Percentiles rank a stretch among this genome's conserved stretches.
phyloP scores from a whole-genome alignment of 2,888 invertebrate genomes.

The Sphaerophoria rueppellii region DNA sequence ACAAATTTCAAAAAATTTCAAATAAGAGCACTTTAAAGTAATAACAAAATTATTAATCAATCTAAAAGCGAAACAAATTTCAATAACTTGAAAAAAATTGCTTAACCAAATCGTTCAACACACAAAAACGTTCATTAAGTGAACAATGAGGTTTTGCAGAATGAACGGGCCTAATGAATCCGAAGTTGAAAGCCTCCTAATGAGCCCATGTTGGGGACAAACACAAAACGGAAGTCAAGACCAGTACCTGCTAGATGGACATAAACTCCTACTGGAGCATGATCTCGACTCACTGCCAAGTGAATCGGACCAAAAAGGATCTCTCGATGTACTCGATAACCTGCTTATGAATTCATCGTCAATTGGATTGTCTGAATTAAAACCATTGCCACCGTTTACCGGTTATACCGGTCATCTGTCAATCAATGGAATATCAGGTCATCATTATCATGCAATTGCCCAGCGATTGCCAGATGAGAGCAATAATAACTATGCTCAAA shows the following conservation, averaged over 20 bases:
- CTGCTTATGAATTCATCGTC: conserved; percentile 84
- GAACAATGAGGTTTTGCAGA: conserved; percentile 85
- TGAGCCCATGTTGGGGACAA: conserved; percentile 88
- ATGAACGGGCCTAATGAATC: conserved; percentile 83
- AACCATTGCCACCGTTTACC: conserved; percentile 93
- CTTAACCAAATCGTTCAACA: conserved; percentile 5
- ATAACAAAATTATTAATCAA: background rate
- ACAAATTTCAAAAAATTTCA: conserved; percentile 12
- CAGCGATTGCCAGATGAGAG: conserved; percentile 89
- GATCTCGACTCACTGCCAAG: conserved; percentile 84
- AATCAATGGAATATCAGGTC: conserved; percentile 94
- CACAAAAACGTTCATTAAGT: conserved; percentile 58
- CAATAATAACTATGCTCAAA: conserved; percentile 88
- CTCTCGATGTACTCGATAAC: conserved; percentile 88
- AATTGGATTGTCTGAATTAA: conserved; percentile 89
- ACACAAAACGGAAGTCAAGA: conserved; percentile 82
- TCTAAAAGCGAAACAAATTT: background rate
- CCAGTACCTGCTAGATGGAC: conserved; percentile 84
- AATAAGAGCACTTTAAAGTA: background rate
- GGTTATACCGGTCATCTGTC: conserved; percentile 93
- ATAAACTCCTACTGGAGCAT: conserved; percentile 84
- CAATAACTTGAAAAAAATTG: background rate
- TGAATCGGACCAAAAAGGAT: conserved; percentile 82
- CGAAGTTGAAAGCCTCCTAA: conserved; percentile 88
- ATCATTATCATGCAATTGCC: conserved; percentile 93